A percentile compares a stretch with the other conserved stretches of the same genome.
Conservation (phyloP, 2,797 vertebrate genomes). For the Bucorvus abyssinicus region DNA sequence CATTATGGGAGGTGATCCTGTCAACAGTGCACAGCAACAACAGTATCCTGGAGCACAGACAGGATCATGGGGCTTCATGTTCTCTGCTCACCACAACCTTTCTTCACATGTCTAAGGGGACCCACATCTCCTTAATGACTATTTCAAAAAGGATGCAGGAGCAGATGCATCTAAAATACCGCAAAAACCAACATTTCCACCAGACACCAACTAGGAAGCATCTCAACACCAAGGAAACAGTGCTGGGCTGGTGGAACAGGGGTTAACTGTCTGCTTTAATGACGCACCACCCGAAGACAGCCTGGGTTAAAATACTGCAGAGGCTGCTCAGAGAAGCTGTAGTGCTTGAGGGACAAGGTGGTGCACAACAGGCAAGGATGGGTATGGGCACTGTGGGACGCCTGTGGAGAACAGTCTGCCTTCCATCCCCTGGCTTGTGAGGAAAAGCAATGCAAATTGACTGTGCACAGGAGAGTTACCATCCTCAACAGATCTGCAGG, state of each 20-base stretch:
- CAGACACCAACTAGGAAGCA: not conserved
- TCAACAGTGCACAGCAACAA: accelerated
- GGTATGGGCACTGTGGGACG: not conserved
- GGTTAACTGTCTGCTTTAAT: not conserved
- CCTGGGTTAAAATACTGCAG: not conserved
- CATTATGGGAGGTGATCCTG: not conserved
- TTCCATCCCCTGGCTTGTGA: not conserved
- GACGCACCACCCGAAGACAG: not conserved
- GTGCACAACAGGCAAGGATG: not conserved
- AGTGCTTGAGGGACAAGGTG: not conserved
- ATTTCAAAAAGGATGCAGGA: not conserved
- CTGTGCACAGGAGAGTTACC: not conserved
- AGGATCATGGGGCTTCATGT: not conserved
- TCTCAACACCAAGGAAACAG: not conserved
- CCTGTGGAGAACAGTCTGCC: not conserved
- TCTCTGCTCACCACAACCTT: not conserved
- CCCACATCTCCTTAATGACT: not conserved
- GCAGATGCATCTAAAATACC: not conserved
- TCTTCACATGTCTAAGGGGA: not conserved
- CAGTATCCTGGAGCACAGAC: not conserved
- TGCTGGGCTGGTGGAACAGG: not conserved
- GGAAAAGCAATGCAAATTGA: not conserved
- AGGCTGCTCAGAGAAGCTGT: not conserved
- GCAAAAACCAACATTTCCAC: not conserved
- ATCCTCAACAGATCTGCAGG: not conserved